phyloP scores from a whole-genome alignment of 2,888 invertebrate species.

The Hecatera dysodea region DNA sequence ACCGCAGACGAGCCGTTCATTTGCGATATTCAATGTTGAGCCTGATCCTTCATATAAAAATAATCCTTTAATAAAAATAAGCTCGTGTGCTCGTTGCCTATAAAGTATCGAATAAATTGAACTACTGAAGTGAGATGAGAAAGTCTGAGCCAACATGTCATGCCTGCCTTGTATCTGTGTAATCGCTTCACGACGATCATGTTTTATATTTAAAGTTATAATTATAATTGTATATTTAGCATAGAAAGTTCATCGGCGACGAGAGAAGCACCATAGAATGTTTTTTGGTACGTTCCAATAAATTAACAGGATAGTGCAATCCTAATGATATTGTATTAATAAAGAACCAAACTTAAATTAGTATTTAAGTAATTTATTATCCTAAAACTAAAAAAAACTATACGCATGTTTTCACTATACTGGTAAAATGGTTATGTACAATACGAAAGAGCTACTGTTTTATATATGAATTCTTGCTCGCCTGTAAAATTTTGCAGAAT shows the following conservation, averaged over 20 bases:
- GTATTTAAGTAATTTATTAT: slow-evolving; percentile 91
- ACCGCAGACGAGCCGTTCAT: slow-evolving; percentile 59
- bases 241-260: slow-evolving; percentile 90
- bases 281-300: slow-evolving; percentile 88
- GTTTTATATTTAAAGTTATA: slow-evolving; percentile 81
- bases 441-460: slow-evolving; percentile 91
- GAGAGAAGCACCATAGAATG: slow-evolving; percentile 87
- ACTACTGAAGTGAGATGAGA: slow-evolving; percentile 79
- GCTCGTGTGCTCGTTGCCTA: slow-evolving; percentile 62
- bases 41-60: slow-evolving; percentile 46
- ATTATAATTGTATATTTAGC: slow-evolving; percentile 84
- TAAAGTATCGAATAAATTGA: slow-evolving; percentile 59
- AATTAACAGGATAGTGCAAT: slow-evolving; percentile 90
- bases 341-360: slow-evolving; percentile 91
- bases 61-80: slow-evolving; percentile 52
- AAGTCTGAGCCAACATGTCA: slow-evolving; percentile 80
- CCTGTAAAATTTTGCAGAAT: slow-evolving; percentile 91
- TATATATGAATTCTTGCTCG: slow-evolving; percentile 92
- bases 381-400: slow-evolving; percentile 90
- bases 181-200: slow-evolving; percentile 85
- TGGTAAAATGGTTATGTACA: slow-evolving; percentile 91
- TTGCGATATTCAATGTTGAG: slow-evolving; percentile 46
- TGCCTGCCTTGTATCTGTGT: slow-evolving; percentile 87
- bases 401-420: slow-evolving; percentile 92
- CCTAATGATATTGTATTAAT: slow-evolving; percentile 91